phyloP scores from a whole-genome alignment of 30 jellyfish, hydroid and myxozoan genomes.

The Aurelia coerulea region DNA sequence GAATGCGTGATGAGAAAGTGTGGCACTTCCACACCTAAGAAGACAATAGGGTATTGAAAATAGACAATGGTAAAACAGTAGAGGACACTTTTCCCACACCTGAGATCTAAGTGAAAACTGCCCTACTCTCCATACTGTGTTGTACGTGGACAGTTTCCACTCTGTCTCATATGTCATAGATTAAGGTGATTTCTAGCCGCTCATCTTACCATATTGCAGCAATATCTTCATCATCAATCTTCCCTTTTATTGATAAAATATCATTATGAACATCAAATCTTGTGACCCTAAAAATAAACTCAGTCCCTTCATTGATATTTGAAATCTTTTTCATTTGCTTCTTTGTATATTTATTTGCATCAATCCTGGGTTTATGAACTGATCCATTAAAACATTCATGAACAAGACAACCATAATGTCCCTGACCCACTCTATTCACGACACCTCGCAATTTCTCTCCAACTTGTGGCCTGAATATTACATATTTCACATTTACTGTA shows the following conservation, averaged over 20 bases:
- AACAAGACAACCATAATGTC: conserved; percentile 68
- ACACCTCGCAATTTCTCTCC: conserved; percentile 54
- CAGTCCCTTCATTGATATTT: conserved; percentile 43
- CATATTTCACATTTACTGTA: conserved; percentile 33
- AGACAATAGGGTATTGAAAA: too few relatives aligned
- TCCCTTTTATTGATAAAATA: conserved; percentile 70
- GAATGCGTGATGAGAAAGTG: too few relatives aligned
- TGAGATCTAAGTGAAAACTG: neutral
- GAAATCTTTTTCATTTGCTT: conserved; percentile 6
- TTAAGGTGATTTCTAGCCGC: too few relatives aligned
- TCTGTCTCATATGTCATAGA: too few relatives aligned
- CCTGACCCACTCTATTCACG: conserved; percentile 58
- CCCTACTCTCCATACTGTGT: neutral
- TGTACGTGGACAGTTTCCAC: too few relatives aligned
- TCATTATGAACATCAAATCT: conserved; percentile 69
- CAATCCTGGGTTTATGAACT: conserved; percentile 21
- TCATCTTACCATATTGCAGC: conserved; percentile 20
- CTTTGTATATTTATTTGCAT: conserved; percentile 1
- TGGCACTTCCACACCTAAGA: too few relatives aligned
- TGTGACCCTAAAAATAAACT: conserved; percentile 47
- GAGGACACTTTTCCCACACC: neutral
- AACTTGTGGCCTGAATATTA: conserved; percentile 63
- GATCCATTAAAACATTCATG: conserved; percentile 69
- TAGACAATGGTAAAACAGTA: too few relatives aligned
- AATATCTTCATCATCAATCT: conserved; percentile 48